Conservation (phyloP, 2,113 vertebrate species). For the Trematomus loennbergii region DNA sequence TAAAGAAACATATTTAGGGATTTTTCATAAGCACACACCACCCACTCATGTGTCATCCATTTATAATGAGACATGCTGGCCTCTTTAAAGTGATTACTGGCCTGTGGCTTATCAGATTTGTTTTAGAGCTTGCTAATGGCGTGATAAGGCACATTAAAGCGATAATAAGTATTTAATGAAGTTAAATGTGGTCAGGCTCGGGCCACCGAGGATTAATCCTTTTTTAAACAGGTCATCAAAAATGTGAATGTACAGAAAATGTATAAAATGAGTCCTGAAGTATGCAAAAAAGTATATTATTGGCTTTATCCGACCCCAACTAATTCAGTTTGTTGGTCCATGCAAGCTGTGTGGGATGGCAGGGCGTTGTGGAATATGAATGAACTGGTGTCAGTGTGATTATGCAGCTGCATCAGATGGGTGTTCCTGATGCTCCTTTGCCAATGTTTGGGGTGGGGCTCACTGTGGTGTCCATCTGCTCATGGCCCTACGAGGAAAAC, state of each 20-base stretch:
- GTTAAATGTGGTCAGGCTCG: conserved; percentile 54
- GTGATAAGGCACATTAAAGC: conserved; percentile 74
- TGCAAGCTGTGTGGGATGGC: conserved; percentile 22
- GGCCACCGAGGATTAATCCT: conserved; percentile 44
- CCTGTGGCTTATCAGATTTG: conserved; percentile 72
- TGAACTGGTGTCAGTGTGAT: conserved; percentile 64
- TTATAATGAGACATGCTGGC: conserved; percentile 58
- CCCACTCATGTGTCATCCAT: conserved; percentile 50
- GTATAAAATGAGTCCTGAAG: conserved; percentile 22
- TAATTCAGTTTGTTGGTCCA: conserved; percentile 30
- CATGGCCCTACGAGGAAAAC: conserved; percentile 51
- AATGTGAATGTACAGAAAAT: conserved; percentile 36
- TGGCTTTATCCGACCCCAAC: conserved; percentile 19
- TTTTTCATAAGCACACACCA: conserved; percentile 5
- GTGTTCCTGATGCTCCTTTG: conserved; percentile 53
- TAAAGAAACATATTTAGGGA: conserved; percentile 18
- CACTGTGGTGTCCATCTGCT: conserved; percentile 64
- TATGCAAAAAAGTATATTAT: conserved; percentile 14
- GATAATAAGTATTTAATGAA: conserved; percentile 77
- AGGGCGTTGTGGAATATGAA: conserved; percentile 29
- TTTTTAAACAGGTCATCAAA: conserved; percentile 47
- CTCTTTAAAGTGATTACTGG: conserved; percentile 65
- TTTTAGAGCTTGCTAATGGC: conserved; percentile 70
- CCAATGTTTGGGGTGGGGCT: conserved; percentile 54
- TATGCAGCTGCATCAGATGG: conserved; percentile 68